Evolutionary conservation across 1,140 invertebrate species (phyloP).

Genomic region (Musca vetustissima): DNA sequence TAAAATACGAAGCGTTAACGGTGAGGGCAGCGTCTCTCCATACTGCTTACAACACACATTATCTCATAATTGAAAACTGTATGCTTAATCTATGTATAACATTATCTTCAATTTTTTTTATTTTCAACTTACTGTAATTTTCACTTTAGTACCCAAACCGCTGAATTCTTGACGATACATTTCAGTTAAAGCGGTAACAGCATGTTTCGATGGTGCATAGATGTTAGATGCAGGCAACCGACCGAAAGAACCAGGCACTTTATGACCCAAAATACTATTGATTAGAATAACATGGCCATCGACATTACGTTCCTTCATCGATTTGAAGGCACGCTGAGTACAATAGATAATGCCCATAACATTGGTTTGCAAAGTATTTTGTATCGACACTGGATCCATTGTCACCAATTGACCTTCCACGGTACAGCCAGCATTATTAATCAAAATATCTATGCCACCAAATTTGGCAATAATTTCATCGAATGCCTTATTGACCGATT

Average conservation of each 20-base stretch:
- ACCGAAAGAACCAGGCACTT: constrained; percentile 41
- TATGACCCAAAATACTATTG: constrained; percentile 56
- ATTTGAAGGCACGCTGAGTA: constrained; percentile 59
- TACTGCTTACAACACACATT: too few relatives aligned
- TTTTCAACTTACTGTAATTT: constrained; percentile 64
- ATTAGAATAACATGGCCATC: constrained; percentile 59
- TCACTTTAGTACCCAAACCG: constrained; percentile 62
- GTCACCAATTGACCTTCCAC: constrained; percentile 67
- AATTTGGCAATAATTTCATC: constrained; percentile 59
- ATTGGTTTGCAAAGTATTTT: constrained; percentile 53
- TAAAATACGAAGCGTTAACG: too few relatives aligned
- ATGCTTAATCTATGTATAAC: too few relatives aligned
- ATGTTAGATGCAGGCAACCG: constrained; percentile 36
- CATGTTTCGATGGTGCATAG: constrained; percentile 68
- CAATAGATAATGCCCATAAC: constrained; percentile 60
- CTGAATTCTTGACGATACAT: constrained; percentile 67
- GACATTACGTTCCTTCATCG: constrained; percentile 62
- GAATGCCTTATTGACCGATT: constrained; percentile 64
- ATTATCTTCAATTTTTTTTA: too few relatives aligned
- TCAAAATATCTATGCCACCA: constrained; percentile 65
- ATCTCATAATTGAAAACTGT: too few relatives aligned
- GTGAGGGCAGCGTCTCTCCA: too few relatives aligned
- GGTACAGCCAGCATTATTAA: constrained; percentile 71
- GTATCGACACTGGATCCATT: constrained; percentile 35
- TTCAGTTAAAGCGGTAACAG: constrained; percentile 67